Base-by-base conservation (phyloP, 2,113 vertebrate genomes). In the Egretta garzetta region DNA sequence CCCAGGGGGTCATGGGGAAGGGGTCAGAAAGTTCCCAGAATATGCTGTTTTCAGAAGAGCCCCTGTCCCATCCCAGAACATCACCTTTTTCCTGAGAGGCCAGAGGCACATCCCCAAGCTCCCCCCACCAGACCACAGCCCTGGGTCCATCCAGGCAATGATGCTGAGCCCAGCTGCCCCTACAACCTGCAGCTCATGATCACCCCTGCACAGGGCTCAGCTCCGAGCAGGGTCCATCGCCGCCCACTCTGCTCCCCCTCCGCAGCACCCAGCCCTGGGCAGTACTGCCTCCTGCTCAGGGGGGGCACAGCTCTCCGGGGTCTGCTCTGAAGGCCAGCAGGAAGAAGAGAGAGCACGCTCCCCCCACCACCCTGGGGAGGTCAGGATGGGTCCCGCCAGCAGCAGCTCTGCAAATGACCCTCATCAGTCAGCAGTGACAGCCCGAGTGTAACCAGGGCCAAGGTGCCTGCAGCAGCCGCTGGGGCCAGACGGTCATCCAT, bases 351-450 rank as follows among this genome's bases (percentile, higher is more conserved):
- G 10, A 56, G 49, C 0, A 1, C 88, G 49, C 26, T 58, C 47
- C 30, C 14, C 10, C 27, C 60, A 64, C 24, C 0, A 0, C 43
- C 7, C n/a, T 2, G 1, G 30, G 12, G n/a, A 26, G 22, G 53
- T 55, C 86, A 91, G 62, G 72, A 76, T 33, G 55, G 53, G 63
- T 89, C 41, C 72, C 9, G 9, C 43, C 39, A 70, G 37, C 80
- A 80, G 83, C 86, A 86, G 73, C 63, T 84, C 70, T 90, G 77
- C 70, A 96, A 95, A 94, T 62, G 64, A 88, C 94, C 77, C 90
- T 96, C 94, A 92, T 95, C 79, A 82, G 56, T 92, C 92, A 96
- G 66, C 6, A 1, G 6, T 47, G 81, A 88, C 66, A 86, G 81
- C 18, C 37, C 0, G 8, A 89, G 64, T 3, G 28, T 16, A 84